A percentile compares a stretch with the other conserved stretches of the same genome.
Conservation (phyloP, 1,140 invertebrate species). For the Nasonia longicornis region DNA sequence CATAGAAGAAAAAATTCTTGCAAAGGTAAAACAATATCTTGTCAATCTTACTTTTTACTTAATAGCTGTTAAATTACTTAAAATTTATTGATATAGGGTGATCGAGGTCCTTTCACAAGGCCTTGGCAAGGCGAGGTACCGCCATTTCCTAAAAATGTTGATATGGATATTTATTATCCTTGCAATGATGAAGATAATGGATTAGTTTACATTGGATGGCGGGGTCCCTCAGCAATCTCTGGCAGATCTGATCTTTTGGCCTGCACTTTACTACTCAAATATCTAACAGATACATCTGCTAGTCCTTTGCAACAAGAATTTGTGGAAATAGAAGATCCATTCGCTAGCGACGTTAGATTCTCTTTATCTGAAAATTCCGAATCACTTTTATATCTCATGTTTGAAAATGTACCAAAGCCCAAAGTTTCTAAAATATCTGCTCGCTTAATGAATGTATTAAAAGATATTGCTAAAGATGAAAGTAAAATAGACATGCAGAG, state of each 20-base stretch:
- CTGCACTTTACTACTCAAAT: slow-evolving; percentile 82
- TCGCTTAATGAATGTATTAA: slow-evolving; percentile 73
- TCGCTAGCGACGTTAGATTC: slow-evolving; percentile 81
- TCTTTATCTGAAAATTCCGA: slow-evolving; percentile 80
- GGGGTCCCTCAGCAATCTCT: slow-evolving; percentile 79
- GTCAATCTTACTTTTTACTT: neutral
- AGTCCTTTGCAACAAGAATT: slow-evolving; percentile 87
- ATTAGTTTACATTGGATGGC: slow-evolving; percentile 83
- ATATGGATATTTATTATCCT: slow-evolving; percentile 77
- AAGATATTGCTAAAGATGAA: slow-evolving; percentile 65
- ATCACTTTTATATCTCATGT: slow-evolving; percentile 77
- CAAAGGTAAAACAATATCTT: slow-evolving; percentile 71
- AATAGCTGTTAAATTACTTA: neutral
- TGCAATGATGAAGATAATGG: slow-evolving; percentile 89
- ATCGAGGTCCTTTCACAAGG: slow-evolving; percentile 73
- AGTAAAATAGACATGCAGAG: slow-evolving; percentile 81
- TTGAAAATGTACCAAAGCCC: slow-evolving; percentile 81
- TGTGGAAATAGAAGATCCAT: slow-evolving; percentile 86
- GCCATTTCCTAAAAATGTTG: slow-evolving; percentile 70
- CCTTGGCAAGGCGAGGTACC: slow-evolving; percentile 84
- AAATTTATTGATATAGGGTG: slow-evolving; percentile 65
- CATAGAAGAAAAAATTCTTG: slow-evolving; percentile 84
- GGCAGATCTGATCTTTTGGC: slow-evolving; percentile 73
- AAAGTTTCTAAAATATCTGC: slow-evolving; percentile 76
- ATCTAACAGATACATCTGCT: slow-evolving; percentile 86